Conservation (phyloP, 2,113 vertebrate species). For the Oreochromis niloticus region DNA sequence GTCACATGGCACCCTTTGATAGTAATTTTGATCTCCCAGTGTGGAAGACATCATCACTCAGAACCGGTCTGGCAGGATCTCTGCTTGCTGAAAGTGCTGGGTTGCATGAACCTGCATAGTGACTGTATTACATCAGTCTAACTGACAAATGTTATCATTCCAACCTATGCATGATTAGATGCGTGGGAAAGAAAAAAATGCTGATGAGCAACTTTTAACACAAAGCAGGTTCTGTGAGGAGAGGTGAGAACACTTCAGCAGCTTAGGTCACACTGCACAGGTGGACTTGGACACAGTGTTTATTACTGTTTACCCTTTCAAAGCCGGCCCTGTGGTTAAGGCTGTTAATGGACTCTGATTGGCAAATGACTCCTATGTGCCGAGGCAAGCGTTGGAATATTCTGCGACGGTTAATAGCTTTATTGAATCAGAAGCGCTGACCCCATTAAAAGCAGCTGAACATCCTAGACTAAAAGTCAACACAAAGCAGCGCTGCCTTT, state of each 20-base stretch:
- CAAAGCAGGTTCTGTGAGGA: background rate
- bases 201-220: constrained; percentile 10
- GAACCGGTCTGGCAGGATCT: constrained; percentile 57
- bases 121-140: constrained; percentile 42
- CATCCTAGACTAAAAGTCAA: constrained; percentile 49
- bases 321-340: background rate
- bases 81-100: background rate
- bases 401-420: constrained; percentile 53
- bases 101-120: constrained; percentile 33
- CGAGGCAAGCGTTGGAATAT: constrained; percentile 39
- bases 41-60: background rate
- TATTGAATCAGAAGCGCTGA: constrained; percentile 69
- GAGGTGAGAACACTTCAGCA: constrained; percentile 12
- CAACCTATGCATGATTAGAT: background rate
- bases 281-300: background rate
- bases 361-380: constrained; percentile 26
- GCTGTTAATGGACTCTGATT: constrained; percentile 30
- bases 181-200: constrained; percentile 40
- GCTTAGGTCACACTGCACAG: constrained; percentile 18
- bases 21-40: background rate
- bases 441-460: constrained; percentile 67
- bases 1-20: background rate
- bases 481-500: constrained; percentile 62
- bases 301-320: background rate
- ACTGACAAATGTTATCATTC: constrained; percentile 8